Evolutionary conservation across 1,140 invertebrate genomes (phyloP).

Genomic region (Drosophila gunungcola): DNA sequence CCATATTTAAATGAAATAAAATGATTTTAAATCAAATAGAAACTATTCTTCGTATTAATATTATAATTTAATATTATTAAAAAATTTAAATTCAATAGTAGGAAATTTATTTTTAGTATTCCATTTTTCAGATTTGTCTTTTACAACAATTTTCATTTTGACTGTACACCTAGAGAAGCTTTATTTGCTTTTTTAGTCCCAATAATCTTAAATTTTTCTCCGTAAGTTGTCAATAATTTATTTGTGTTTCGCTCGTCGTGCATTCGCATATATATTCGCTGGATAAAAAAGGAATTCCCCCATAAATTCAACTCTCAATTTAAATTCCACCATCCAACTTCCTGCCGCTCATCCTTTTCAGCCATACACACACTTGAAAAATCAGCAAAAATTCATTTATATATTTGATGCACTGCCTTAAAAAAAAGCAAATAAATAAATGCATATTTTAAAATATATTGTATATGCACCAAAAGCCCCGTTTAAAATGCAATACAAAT

Average conservation of each 20-base stretch:
- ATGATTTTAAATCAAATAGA: too few relatives aligned
- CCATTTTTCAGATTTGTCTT: too few relatives aligned
- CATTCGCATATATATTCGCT: slow-evolving; percentile 17
- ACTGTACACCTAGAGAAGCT: too few relatives aligned
- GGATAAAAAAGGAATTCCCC: slow-evolving; percentile 18
- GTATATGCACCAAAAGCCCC: slow-evolving; percentile 56
- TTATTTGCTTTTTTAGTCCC: not conserved
- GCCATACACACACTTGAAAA: slow-evolving; percentile 11
- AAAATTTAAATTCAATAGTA: too few relatives aligned
- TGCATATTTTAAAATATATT: slow-evolving; percentile 63
- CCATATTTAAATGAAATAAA: too few relatives aligned
- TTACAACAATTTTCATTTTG: too few relatives aligned
- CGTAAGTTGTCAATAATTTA: slow-evolving; percentile 22
- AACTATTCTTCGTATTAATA: too few relatives aligned
- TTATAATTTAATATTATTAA: too few relatives aligned
- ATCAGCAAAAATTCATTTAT: slow-evolving; percentile 31
- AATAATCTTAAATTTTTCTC: slow-evolving; percentile 5
- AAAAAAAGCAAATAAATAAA: slow-evolving; percentile 49
- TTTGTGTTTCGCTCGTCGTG: slow-evolving; percentile 12
- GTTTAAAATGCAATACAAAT: slow-evolving; percentile 70
- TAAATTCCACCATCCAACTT: slow-evolving; percentile 36
- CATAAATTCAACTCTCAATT: slow-evolving; percentile 40
- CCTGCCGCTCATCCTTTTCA: slow-evolving; percentile 13
- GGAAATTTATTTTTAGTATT: too few relatives aligned
- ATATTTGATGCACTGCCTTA: slow-evolving; percentile 24